Conservation (phyloP, 1,140 invertebrate genomes). For the Drosophila melanica region DNA sequence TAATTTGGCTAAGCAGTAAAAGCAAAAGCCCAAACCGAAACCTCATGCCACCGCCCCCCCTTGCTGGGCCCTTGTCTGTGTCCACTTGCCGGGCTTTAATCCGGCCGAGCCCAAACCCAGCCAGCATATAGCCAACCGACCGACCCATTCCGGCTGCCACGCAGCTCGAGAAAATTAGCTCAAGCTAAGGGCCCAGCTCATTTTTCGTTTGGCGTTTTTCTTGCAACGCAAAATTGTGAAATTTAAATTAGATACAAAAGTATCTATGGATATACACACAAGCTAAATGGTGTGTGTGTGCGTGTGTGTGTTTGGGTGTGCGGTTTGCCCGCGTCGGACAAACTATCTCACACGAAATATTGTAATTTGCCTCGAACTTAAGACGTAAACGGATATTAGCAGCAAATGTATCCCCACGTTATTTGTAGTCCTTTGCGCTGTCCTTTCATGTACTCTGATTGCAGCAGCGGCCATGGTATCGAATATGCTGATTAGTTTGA, state of each 20-base stretch:
- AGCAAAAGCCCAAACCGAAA: constrained; percentile 31
- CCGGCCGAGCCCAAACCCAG: constrained; percentile 36
- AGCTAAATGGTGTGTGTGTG: neutral
- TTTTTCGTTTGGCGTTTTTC: constrained; percentile 66
- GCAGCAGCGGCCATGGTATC: constrained; percentile 14
- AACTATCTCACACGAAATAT: constrained; percentile 72
- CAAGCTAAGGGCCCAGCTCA: constrained; percentile 55
- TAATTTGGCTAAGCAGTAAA: constrained; percentile 77
- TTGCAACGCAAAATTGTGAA: constrained; percentile 62
- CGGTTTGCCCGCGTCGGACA: constrained; percentile 14
- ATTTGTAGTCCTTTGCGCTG: constrained; percentile 4
- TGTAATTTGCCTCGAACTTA: constrained; percentile 73
- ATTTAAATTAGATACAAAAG: constrained; percentile 80
- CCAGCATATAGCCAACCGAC: neutral
- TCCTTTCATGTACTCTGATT: neutral
- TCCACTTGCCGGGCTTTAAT: constrained; percentile 78
- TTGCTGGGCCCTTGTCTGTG: constrained; percentile 41
- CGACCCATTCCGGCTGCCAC: constrained; percentile 11
- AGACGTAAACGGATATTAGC: constrained; percentile 77
- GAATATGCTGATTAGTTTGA: constrained; percentile 29
- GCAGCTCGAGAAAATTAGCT: constrained; percentile 68
- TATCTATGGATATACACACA: constrained; percentile 34
- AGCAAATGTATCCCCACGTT: constrained; percentile 51
- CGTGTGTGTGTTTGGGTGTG: neutral
- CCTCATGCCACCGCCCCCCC: constrained; percentile 8